phyloP scores from a whole-genome alignment of 2,113 vertebrate species.

The Callaeas wilsoni region DNA sequence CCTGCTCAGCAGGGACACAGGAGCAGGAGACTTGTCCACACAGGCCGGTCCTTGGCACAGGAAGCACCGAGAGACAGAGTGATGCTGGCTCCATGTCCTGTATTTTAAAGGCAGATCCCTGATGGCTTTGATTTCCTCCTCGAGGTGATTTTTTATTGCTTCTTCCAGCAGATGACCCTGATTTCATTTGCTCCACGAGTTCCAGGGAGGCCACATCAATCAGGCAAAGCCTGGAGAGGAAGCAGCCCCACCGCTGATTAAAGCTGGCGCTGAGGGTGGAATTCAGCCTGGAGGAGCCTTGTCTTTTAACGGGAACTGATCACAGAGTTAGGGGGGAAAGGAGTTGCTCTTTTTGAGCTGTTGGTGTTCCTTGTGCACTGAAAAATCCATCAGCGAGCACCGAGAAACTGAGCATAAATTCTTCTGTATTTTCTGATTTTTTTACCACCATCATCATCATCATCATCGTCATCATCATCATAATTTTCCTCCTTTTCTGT shows the following conservation, averaged over 20 bases:
- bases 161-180: background rate
- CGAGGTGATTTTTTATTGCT: conserved; percentile 10
- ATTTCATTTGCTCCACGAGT: conserved; percentile 6
- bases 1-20: background rate
- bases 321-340: background rate
- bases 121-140: background rate
- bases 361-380: background rate
- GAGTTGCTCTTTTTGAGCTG: background rate
- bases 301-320: conserved; percentile 14
- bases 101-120: background rate
- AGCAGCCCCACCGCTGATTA: conserved; percentile 3
- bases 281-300: background rate
- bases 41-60: rapidly evolving
- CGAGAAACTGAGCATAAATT: background rate
- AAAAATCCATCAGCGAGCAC: rapidly evolving
- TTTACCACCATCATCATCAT: too few species aligned
- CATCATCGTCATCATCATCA: background rate
- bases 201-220: background rate
- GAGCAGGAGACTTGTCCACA: background rate
- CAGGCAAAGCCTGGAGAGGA: background rate
- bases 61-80: background rate
- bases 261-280: background rate
- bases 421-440: background rate
- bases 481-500: background rate
- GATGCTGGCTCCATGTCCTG: background rate